These are phyloP conservation scores for Amazonetta brasiliensis DNA, from an alignment of 2,797 vertebrate genomes.

Conservation along the genomic window DNA sequence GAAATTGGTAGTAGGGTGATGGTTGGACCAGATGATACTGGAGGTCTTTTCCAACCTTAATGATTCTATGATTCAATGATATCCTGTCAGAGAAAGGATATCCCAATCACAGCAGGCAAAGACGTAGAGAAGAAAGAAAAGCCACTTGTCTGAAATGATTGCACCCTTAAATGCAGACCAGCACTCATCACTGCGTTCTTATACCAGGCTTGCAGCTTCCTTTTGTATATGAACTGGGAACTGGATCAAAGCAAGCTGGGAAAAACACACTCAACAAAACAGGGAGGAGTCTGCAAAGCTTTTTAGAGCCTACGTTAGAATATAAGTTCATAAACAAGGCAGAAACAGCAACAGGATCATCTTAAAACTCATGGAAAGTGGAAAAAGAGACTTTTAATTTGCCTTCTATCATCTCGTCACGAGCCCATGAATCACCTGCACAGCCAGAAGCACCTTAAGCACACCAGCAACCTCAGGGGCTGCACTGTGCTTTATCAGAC, in stretches of 20 bases:
- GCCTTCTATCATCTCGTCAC: neutral
- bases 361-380: neutral
- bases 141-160: neutral
- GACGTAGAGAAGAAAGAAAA: neutral
- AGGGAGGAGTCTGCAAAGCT: accelerated
- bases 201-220: neutral
- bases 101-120: neutral
- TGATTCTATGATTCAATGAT: no score
- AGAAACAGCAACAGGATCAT: no score
- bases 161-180: accelerated
- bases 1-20: no score
- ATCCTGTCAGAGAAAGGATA: neutral
- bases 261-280: neutral
- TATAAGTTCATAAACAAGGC: accelerated
- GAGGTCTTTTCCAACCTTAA: no score
- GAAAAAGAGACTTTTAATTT: neutral
- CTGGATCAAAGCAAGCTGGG: neutral
- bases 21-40: no score
- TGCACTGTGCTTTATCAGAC: no score
- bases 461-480: neutral
- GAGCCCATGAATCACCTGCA: neutral
- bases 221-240: neutral
- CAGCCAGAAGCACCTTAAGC: neutral
- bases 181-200: neutral
- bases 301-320: neutral